Conservation (phyloP, 2,797 vertebrate genomes). For the Onychomys torridus region DNA sequence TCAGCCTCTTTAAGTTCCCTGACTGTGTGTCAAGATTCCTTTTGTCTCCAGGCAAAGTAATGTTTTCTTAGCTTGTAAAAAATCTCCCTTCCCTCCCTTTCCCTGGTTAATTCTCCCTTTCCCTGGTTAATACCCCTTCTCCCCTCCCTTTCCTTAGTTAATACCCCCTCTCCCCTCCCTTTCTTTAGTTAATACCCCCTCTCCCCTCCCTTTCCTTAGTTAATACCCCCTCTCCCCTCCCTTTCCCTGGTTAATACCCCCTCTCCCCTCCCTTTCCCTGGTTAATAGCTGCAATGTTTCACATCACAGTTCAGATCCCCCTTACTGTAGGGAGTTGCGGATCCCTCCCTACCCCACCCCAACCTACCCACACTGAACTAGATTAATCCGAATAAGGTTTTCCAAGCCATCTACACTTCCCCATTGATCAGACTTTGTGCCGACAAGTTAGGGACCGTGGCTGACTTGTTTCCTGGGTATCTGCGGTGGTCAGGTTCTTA, state of each 20-base stretch:
- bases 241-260: not conserved
- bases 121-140: not conserved
- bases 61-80: constrained; percentile 6
- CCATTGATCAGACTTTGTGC: not conserved
- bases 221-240: not conserved
- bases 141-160: not conserved
- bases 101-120: not conserved
- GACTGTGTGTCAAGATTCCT: not conserved
- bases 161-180: no score
- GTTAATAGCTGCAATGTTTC: not conserved
- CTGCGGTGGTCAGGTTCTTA: not conserved
- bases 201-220: not conserved
- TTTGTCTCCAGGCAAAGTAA: not conserved
- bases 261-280: not conserved
- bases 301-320: not conserved
- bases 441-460: not conserved
- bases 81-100: not conserved
- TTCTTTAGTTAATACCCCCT: not conserved
- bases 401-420: not conserved
- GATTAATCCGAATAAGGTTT: not conserved
- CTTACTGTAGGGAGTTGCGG: not conserved
- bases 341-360: not conserved
- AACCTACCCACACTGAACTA: not conserved
- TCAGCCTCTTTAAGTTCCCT: not conserved
- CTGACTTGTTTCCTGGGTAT: not conserved